Evolutionary conservation across 2,113 vertebrate genomes (phyloP), one percentile per base, ranked within the genome.

Genomic region (Accipiter virgatus): DNA sequence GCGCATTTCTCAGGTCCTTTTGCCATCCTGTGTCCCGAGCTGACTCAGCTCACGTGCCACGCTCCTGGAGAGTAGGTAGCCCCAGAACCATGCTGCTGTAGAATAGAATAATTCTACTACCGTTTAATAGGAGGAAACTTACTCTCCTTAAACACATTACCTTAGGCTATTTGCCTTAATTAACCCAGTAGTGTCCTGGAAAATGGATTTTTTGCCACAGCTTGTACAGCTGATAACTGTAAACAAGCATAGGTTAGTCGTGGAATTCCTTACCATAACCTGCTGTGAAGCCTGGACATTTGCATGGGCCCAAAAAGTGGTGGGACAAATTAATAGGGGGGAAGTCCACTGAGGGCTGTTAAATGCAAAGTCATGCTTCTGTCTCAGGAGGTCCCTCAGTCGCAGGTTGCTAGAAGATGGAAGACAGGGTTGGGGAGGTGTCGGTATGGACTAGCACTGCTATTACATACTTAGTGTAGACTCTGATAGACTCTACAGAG

Each of bases 271-370:
- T 23, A 5, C 23, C 9, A 0, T 5, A 9, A 52, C 23, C 47
- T 36, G 56, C 40, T 20, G 5, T 6, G 10, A n/a, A 59, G 45
- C 50, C 42, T 0, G 0, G 56, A 16, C 29, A 31, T 13, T 5
- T 26, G 20, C 47, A 32, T 1, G 2, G 38, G 13, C 27, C 50
- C 98, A 5, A 32, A n/a, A 78, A 26, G 9, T 1, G 38, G 25
- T 8, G 31, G 58, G 5, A 15, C 4, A 32, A 25, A 73, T 36
- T 14, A 38, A 21, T 6, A 21, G 78, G 19, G 70, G 47, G 65
- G 19, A 61, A 75, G 8, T 23, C 52, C 31, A 27, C 29, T 4
- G 34, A n/a, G 40, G 40, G 56, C 6, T 45, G 13, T 38, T 62
- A 38, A 71, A 55, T 8, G 29, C 34, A n/a, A 58, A 36, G 26